A percentile compares a stretch with the other conserved stretches of the same genome.
Conservation (phyloP, 92 coral and sea anemone species). For the Paramuricea clavata region DNA sequence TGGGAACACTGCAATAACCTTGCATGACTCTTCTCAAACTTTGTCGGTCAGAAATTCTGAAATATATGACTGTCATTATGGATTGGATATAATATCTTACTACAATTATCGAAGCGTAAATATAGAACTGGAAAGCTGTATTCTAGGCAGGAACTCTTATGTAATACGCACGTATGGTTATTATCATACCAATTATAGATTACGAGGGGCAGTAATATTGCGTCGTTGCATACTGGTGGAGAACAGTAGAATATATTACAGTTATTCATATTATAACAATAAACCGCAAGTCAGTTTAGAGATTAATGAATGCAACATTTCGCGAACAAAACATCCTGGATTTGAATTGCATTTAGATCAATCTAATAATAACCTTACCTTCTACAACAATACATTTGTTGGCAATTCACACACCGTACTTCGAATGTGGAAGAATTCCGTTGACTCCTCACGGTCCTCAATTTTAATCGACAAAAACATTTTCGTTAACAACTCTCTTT, state of each 20-base stretch:
- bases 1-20: background rate
- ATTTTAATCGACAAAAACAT: slow-evolving; percentile 27
- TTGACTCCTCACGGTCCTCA: background rate
- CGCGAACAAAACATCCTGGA: background rate
- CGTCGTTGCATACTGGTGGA: background rate
- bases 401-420: background rate
- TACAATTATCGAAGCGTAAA: background rate
- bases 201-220: background rate
- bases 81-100: background rate
- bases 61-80: background rate
- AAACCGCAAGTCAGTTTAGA: background rate
- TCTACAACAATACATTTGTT: background rate
- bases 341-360: background rate
- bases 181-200: too few species aligned
- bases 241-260: background rate
- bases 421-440: background rate
- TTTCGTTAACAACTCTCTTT: slow-evolving; percentile 52
- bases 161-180: background rate
- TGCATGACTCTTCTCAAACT: background rate
- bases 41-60: background rate
- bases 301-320: background rate
- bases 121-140: background rate
- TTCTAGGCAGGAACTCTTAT: background rate
- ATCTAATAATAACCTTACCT: background rate
- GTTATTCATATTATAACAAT: background rate